Conservation (phyloP, 2,113 vertebrate genomes). For the Paralichthys olivaceus region DNA sequence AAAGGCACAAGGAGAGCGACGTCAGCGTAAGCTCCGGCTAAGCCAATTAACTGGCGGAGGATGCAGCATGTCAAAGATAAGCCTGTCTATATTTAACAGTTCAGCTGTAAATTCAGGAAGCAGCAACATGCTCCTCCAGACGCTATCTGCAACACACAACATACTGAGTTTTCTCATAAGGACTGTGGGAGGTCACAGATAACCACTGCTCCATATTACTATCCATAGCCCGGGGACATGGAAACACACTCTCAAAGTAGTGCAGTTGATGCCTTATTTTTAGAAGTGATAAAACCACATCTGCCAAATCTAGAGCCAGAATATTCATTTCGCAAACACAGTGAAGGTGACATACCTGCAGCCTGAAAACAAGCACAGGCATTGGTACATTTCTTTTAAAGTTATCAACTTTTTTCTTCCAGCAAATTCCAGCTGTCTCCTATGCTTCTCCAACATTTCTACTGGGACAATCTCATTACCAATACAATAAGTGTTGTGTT, state of each 20-base stretch:
- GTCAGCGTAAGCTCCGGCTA: slow-evolving; percentile 37
- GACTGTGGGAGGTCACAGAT: slow-evolving; percentile 1
- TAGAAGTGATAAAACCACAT: slow-evolving; percentile 26
- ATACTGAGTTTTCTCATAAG: background rate
- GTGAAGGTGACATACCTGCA: background rate
- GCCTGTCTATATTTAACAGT: slow-evolving; percentile 7
- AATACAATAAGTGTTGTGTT: background rate
- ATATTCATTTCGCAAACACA: background rate
- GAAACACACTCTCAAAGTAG: slow-evolving; percentile 50
- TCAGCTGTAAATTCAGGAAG: background rate
- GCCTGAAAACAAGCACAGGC: background rate
- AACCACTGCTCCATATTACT: slow-evolving; percentile 4
- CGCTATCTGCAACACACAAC: background rate
- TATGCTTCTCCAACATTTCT: background rate
- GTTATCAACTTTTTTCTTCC: background rate
- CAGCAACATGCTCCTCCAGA: slow-evolving; percentile 6
- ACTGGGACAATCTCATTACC: background rate
- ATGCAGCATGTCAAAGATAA: slow-evolving; percentile 37
- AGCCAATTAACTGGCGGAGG: slow-evolving; percentile 54
- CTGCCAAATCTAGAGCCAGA: slow-evolving; percentile 17
- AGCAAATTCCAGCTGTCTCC: background rate
- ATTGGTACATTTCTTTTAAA: background rate
- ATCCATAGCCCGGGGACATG: slow-evolving; percentile 10
- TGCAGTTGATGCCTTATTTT: slow-evolving; percentile 46
- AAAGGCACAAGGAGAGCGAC: slow-evolving; percentile 6